Evolutionary conservation across 2,797 vertebrate species (phyloP).

Genomic region (Phalanger gymnotis): DNA sequence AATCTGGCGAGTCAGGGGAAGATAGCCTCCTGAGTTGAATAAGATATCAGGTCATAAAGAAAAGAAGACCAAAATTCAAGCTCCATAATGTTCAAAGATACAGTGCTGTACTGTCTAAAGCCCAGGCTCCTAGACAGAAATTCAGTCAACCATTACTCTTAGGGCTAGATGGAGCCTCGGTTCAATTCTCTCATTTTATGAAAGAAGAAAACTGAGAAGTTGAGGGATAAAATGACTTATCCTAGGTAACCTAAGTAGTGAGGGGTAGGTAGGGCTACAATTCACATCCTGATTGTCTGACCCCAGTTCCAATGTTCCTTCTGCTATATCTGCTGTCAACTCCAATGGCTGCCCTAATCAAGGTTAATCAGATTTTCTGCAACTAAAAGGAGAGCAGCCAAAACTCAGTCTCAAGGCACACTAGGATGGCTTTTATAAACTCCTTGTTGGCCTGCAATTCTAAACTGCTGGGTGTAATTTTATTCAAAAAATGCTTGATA

Average conservation of each 20-base stretch:
- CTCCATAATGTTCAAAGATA: neutral
- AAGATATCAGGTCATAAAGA: conserved; percentile 23
- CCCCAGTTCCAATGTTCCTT: neutral
- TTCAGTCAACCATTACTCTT: neutral
- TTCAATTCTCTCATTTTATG: neutral
- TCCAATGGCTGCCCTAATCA: neutral
- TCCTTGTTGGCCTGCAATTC: neutral
- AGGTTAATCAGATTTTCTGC: neutral
- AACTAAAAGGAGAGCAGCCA: neutral
- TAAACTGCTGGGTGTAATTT: neutral
- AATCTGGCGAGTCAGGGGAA: neutral
- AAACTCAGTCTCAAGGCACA: neutral
- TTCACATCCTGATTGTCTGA: neutral
- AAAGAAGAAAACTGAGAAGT: neutral
- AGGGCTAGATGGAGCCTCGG: neutral
- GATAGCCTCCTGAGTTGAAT: conserved; percentile 48
- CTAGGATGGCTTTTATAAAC: neutral
- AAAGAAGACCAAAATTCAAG: neutral
- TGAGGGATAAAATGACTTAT: neutral
- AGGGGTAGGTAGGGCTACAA: neutral
- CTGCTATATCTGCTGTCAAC: neutral
- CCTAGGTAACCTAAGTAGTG: neutral
- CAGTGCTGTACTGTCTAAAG: neutral
- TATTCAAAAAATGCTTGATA: neutral
- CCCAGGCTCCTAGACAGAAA: neutral